Evolutionary conservation across 1,140 invertebrate species (phyloP).

Genomic region (Drosophila truncata): DNA sequence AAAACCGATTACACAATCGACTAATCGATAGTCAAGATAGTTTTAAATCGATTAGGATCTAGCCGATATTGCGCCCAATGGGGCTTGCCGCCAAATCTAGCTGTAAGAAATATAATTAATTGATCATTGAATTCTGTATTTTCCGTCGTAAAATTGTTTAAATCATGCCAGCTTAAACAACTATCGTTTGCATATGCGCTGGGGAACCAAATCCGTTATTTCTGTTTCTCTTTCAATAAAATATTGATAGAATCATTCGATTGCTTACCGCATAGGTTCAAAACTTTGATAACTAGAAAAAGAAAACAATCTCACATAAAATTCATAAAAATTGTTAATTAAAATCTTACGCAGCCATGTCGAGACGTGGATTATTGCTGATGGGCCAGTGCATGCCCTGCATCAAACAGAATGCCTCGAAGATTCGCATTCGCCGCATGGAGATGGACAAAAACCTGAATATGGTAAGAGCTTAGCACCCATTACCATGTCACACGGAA

Average conservation of each 20-base stretch:
- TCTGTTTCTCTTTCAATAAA: no score
- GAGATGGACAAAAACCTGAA: constrained; percentile 88
- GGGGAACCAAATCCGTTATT: no score
- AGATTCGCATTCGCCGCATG: constrained; percentile 90
- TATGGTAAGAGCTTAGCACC: constrained; percentile 51
- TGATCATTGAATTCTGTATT: no score
- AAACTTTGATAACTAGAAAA: background rate
- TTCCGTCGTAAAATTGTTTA: no score
- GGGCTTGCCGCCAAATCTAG: no score
- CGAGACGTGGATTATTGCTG: constrained; percentile 84
- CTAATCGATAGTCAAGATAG: background rate
- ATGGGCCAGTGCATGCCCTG: constrained; percentile 91
- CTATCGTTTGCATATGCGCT: no score
- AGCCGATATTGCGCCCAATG: no score
- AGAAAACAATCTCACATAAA: constrained; percentile 4
- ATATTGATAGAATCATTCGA: background rate
- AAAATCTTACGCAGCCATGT: constrained; percentile 41
- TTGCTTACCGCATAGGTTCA: background rate
- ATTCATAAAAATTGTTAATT: constrained; percentile 41
- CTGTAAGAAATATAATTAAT: no score
- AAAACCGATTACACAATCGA: background rate
- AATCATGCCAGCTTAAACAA: background rate
- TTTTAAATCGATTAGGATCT: background rate
- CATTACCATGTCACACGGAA: background rate
- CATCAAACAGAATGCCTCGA: constrained; percentile 90